A percentile compares a stretch with the other conserved stretches of the same genome.
Conservation (phyloP, 2,113 vertebrate genomes). For the Shinisaurus crocodilurus region DNA sequence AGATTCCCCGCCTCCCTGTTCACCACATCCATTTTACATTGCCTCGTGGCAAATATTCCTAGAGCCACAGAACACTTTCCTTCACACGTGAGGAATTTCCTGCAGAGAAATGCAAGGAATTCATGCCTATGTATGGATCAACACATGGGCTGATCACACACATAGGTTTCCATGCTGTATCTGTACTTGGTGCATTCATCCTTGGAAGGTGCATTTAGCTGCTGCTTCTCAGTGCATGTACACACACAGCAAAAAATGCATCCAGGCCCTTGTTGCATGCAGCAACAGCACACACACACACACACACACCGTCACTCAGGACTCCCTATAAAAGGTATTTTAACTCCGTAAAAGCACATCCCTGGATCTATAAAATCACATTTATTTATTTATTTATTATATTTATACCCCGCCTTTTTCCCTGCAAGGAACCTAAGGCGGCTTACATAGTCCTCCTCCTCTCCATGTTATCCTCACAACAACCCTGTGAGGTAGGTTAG, state of each 20-base stretch:
- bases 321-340: neutral
- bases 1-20: neutral
- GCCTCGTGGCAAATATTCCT: neutral
- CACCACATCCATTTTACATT: neutral
- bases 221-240: neutral
- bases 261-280: neutral
- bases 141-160: no score
- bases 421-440: no score
- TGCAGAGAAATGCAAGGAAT: neutral
- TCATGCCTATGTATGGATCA: neutral
- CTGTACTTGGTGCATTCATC: neutral
- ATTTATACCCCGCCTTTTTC: no score
- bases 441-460: no score
- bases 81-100: neutral
- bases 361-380: neutral
- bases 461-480: no score
- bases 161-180: neutral
- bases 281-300: no score
- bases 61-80: neutral
- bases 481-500: no score
- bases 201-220: neutral
- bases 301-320: neutral
- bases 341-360: neutral
- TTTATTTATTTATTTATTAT: no score
- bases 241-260: neutral